Evolutionary conservation across 2,113 vertebrate genomes (phyloP).

Genomic region (Rhinichthys klamathensis): DNA sequence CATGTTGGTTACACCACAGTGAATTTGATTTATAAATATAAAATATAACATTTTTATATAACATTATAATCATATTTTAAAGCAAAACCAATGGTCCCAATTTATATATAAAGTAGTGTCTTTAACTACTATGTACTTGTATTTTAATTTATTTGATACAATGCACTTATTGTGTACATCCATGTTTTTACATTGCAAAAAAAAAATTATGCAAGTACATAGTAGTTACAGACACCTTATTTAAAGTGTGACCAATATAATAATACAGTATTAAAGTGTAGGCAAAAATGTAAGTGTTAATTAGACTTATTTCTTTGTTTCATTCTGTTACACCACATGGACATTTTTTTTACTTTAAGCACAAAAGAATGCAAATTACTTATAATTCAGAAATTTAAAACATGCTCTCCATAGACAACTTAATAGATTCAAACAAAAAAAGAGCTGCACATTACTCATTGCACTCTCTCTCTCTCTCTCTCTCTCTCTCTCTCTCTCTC

Average conservation of each 20-base stretch:
- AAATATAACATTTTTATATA: background rate
- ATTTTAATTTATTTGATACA: too few species aligned
- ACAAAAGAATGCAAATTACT: background rate
- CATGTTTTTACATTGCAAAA: too few species aligned
- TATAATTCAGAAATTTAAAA: background rate
- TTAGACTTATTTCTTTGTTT: background rate
- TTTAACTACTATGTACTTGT: too few species aligned
- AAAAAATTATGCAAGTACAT: too few species aligned
- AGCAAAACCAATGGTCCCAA: too few species aligned
- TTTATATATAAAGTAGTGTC: too few species aligned
- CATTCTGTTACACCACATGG: background rate
- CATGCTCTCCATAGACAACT: background rate
- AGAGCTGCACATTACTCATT: background rate
- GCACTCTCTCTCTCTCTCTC: background rate
- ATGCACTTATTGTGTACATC: too few species aligned
- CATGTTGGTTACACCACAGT: background rate
- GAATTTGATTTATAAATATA: background rate
- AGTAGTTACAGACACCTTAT: too few species aligned
- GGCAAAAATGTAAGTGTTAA: too few species aligned
- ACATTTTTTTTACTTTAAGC: background rate
- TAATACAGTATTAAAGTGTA: background rate
- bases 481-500: background rate
- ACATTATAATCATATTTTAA: too few species aligned
- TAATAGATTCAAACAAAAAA: background rate
- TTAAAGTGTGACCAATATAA: background rate